phyloP scores from a whole-genome alignment of 2,797 vertebrate species.

The Orientallactaga sibirica region DNA sequence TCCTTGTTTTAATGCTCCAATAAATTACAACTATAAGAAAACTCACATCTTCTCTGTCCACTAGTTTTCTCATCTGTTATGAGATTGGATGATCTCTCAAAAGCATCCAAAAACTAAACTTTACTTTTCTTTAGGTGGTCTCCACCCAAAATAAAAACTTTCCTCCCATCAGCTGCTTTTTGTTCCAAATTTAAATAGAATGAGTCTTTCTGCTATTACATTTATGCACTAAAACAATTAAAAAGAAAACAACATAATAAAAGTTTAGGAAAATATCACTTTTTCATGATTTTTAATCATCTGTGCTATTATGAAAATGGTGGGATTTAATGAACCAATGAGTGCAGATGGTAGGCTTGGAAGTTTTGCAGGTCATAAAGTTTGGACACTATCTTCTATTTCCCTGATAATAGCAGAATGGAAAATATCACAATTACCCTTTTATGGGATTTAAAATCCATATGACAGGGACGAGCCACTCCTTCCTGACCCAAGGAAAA shows the following conservation, averaged over 20 bases:
- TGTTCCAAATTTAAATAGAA: slow-evolving; percentile 17
- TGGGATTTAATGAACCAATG: neutral
- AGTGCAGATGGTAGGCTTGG: too few species aligned
- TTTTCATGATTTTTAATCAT: slow-evolving; percentile 29
- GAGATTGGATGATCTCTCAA: neutral
- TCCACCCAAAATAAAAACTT: neutral
- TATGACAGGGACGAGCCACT: too few species aligned
- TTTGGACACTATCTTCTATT: too few species aligned
- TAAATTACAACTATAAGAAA: slow-evolving; percentile 46
- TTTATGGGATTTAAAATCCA: too few species aligned
- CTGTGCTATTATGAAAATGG: neutral
- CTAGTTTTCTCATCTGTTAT: neutral
- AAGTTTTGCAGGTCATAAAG: too few species aligned
- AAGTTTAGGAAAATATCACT: neutral
- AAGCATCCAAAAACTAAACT: neutral
- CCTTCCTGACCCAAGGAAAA: too few species aligned
- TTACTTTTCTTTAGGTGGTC: neutral
- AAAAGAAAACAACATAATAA: neutral
- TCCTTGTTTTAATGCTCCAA: neutral
- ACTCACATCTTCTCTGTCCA: neutral
- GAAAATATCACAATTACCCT: too few species aligned
- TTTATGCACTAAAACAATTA: neutral
- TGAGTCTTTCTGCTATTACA: neutral
- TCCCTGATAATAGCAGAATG: too few species aligned
- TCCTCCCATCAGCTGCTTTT: neutral